Percentiles rank a stretch among this genome's conserved stretches.
These are phyloP conservation scores for Camptogramma bilineatum DNA, from an alignment of 2,888 invertebrate species.

Conservation along the genomic window DNA sequence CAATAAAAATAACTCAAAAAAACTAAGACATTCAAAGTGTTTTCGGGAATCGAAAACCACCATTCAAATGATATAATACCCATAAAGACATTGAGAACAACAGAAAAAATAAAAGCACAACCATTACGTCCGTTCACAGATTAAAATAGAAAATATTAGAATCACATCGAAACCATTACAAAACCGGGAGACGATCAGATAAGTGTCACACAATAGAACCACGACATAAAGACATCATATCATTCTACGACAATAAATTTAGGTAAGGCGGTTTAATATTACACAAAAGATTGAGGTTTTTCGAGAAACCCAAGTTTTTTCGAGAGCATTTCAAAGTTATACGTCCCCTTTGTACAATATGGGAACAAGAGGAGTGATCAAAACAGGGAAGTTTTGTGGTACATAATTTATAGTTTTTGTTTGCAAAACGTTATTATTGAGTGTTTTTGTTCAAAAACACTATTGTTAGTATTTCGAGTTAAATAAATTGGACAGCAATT, in stretches of 20 bases:
- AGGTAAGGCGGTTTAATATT: slow-evolving; percentile 77
- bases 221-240: slow-evolving; percentile 84
- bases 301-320: slow-evolving; percentile 71
- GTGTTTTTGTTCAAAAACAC: slow-evolving; percentile 24
- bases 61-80: slow-evolving; percentile 32
- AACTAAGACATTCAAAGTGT: slow-evolving; percentile 12
- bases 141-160: slow-evolving; percentile 55
- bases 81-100: slow-evolving; percentile 35
- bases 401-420: slow-evolving; percentile 62
- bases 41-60: slow-evolving; percentile 21
- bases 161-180: slow-evolving; percentile 65
- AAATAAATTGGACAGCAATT: not conserved
- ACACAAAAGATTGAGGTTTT: slow-evolving; percentile 77
- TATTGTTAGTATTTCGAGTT: slow-evolving; percentile 3
- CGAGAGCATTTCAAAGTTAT: slow-evolving; percentile 60
- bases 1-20: slow-evolving; percentile 8
- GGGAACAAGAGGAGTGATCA: slow-evolving; percentile 83
- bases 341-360: slow-evolving; percentile 69
- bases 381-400: slow-evolving; percentile 65
- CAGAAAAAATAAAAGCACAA: slow-evolving; percentile 41
- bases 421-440: slow-evolving; percentile 40
- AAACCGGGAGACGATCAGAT: slow-evolving; percentile 80
- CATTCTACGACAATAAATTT: slow-evolving; percentile 82
- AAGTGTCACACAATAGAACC: slow-evolving; percentile 77
- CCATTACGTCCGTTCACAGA: slow-evolving; percentile 37